Evolutionary conservation across 2,888 invertebrate species (phyloP).

Genomic region (Netelia fuscicornis): DNA sequence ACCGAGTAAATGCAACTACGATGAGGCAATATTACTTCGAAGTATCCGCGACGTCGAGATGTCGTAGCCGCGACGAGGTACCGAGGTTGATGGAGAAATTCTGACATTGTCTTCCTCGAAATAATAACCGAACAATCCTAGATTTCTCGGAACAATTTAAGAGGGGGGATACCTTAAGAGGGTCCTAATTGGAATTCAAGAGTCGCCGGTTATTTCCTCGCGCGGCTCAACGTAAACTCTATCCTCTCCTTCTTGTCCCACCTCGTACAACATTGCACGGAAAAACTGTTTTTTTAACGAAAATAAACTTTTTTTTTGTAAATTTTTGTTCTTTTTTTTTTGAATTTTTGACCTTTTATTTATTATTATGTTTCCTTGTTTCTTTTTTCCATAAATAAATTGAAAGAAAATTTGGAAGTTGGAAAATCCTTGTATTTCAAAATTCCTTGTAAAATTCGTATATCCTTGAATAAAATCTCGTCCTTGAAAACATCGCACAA

Average conservation of each 20-base stretch:
- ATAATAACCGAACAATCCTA: slow-evolving; percentile 14
- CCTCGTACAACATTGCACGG: too few species aligned
- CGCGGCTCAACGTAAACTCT: background rate
- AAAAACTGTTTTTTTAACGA: too few species aligned
- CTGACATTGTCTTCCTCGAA: background rate
- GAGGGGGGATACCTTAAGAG: background rate
- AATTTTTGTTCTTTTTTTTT: too few species aligned
- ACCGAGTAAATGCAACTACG: background rate
- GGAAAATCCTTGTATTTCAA: too few species aligned
- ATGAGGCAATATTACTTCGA: slow-evolving; percentile 13
- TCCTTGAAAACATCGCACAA: too few species aligned
- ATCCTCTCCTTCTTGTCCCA: background rate
- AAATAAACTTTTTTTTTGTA: too few species aligned
- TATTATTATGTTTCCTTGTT: too few species aligned
- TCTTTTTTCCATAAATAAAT: too few species aligned
- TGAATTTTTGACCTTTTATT: too few species aligned
- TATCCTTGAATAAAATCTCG: too few species aligned
- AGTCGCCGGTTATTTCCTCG: background rate
- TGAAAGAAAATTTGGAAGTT: too few species aligned
- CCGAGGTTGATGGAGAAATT: slow-evolving; percentile 1
- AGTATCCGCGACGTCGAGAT: slow-evolving; percentile 3
- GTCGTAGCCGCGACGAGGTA: slow-evolving; percentile 1
- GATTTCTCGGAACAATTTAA: background rate
- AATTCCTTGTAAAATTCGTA: too few species aligned
- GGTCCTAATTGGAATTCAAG: background rate